Evolutionary conservation across 2,888 invertebrate species (phyloP).

Genomic region (Drosophila leonis): DNA sequence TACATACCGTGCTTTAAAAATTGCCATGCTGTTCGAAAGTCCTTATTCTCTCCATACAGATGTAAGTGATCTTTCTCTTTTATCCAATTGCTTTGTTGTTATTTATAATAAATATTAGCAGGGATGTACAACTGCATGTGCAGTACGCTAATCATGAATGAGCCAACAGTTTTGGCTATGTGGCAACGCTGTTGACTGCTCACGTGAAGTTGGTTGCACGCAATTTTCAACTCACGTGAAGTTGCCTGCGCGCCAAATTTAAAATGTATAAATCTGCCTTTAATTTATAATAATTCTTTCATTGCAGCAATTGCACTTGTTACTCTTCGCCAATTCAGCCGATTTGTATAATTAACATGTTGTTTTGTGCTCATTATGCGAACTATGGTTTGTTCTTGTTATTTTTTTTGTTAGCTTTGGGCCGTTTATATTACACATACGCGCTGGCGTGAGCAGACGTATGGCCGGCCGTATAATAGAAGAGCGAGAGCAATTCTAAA

Average conservation of each 20-base stretch:
- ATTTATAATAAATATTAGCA: slow-evolving; percentile 21
- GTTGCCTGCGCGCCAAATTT: slow-evolving; percentile 23
- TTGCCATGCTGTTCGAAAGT: slow-evolving; percentile 74
- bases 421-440: slow-evolving; percentile 47
- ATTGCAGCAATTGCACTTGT: slow-evolving; percentile 14
- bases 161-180: not conserved
- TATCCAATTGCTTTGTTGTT: slow-evolving; percentile 43
- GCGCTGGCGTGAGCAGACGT: slow-evolving; percentile 67
- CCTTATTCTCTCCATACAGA: slow-evolving; percentile 43
- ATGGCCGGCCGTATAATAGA: slow-evolving; percentile 46
- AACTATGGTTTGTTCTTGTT: slow-evolving; percentile 23
- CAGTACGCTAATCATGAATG: slow-evolving; percentile 36
- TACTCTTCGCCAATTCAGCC: slow-evolving; percentile 9
- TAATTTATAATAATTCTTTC: slow-evolving; percentile 34
- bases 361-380: slow-evolving; percentile 31
- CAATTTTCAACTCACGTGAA: slow-evolving; percentile 23
- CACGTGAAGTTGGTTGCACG: slow-evolving; percentile 39
- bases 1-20: slow-evolving; percentile 84
- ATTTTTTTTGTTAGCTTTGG: slow-evolving; percentile 36
- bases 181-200: slow-evolving; percentile 31
- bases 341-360: slow-evolving; percentile 38
- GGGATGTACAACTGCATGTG: slow-evolving; percentile 51
- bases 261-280: slow-evolving; percentile 11
- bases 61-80: slow-evolving; percentile 17
- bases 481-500: slow-evolving; percentile 46